phyloP scores from a whole-genome alignment of 1,140 invertebrate species.

The Leguminivora glycinivorella region DNA sequence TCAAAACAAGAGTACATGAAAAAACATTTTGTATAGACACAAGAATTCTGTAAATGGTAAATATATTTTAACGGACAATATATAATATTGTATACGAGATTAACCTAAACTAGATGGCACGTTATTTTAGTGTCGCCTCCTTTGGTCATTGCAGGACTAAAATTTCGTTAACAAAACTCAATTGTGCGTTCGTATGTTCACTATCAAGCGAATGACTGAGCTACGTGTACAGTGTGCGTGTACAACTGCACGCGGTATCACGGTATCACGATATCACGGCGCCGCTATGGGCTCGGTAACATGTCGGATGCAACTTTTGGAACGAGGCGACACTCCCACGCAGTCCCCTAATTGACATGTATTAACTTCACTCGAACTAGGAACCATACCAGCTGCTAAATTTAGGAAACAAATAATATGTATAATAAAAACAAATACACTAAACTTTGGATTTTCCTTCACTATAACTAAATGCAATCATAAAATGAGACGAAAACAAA shows the following conservation, averaged over 20 bases:
- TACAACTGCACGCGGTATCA: too few species aligned
- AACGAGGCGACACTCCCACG: slow-evolving; percentile 72
- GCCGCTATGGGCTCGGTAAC: slow-evolving; percentile 40
- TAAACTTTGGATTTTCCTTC: slow-evolving; percentile 79
- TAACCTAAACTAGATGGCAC: slow-evolving; percentile 81
- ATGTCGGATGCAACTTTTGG: slow-evolving; percentile 44
- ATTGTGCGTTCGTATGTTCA: slow-evolving; percentile 71
- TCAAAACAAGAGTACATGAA: slow-evolving; percentile 80
- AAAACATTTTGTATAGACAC: slow-evolving; percentile 79
- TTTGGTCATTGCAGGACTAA: slow-evolving; percentile 70
- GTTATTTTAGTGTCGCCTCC: slow-evolving; percentile 77
- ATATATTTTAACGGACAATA: slow-evolving; percentile 80
- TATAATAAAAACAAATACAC: slow-evolving; percentile 47
- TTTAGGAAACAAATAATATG: slow-evolving; percentile 63
- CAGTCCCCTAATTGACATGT: slow-evolving; percentile 79
- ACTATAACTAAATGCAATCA: slow-evolving; percentile 79
- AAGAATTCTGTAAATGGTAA: slow-evolving; percentile 80
- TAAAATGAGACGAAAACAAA: slow-evolving; percentile 65
- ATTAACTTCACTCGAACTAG: slow-evolving; percentile 79
- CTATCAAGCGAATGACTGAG: slow-evolving; percentile 41
- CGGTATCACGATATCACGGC: too few species aligned
- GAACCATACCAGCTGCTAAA: slow-evolving; percentile 80
- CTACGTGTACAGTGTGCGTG: slow-evolving; percentile 35
- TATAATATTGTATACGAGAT: slow-evolving; percentile 79
- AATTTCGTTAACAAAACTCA: slow-evolving; percentile 66